Conservation (phyloP, 2,113 vertebrate species). For the Gallinago jamesoni region DNA sequence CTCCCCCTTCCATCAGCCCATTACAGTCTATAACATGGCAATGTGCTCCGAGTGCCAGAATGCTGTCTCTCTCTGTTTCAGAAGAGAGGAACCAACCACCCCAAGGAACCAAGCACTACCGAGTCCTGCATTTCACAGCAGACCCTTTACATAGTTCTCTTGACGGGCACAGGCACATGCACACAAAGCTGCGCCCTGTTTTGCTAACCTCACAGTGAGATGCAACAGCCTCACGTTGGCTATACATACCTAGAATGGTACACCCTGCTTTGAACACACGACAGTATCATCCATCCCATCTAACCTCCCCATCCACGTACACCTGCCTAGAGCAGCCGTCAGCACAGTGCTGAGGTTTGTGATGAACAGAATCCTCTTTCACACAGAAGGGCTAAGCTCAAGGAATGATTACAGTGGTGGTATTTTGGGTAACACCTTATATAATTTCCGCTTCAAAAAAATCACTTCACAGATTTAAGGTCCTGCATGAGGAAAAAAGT, state of each 20-base stretch:
- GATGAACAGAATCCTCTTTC: not conserved
- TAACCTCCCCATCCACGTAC: not conserved
- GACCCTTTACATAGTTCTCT: not conserved
- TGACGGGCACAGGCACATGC: fast-evolving
- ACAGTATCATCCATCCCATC: not conserved
- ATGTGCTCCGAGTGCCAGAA: fast-evolving
- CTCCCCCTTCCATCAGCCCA: not conserved
- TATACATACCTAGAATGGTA: not conserved
- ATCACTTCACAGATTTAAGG: not conserved
- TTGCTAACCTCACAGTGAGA: not conserved
- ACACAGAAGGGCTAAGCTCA: not conserved
- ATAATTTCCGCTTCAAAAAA: not conserved
- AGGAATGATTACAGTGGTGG: not conserved
- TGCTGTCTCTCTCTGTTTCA: fast-evolving
- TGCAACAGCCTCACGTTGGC: not conserved
- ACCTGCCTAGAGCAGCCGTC: not conserved
- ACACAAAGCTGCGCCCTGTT: not conserved
- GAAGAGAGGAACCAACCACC: not conserved
- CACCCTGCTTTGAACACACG: not conserved
- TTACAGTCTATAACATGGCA: not conserved
- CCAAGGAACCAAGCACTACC: not conserved
- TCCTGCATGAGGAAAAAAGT: not conserved
- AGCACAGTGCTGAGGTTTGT: not conserved
- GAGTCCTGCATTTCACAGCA: not conserved
- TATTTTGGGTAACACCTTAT: not conserved